Percentiles rank a stretch among this genome's conserved stretches.
These are phyloP conservation scores for Tychaedon coryphoeus DNA, from an alignment of 2,113 vertebrate species.

Conservation along the genomic window DNA sequence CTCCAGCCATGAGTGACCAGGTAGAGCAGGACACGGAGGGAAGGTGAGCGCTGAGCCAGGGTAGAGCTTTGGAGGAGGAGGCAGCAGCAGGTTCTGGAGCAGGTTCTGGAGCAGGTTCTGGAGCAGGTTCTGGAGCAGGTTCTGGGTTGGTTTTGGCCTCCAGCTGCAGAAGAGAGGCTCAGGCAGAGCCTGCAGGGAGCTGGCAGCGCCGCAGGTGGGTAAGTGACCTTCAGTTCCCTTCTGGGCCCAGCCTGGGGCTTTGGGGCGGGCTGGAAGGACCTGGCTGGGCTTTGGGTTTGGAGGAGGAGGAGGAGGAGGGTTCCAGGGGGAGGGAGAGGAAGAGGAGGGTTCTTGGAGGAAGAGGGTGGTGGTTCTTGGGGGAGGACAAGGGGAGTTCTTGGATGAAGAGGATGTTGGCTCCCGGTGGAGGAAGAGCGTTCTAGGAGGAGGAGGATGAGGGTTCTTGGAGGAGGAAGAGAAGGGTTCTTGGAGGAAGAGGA, in stretches of 20 bases:
- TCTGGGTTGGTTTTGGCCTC: background rate
- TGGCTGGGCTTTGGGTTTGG: background rate
- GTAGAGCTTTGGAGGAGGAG: background rate
- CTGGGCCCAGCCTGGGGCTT: fast-evolving
- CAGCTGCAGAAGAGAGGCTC: background rate
- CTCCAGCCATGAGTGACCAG: background rate
- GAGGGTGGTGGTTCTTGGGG: background rate
- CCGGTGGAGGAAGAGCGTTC: background rate
- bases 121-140: background rate
- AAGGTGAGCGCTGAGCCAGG: background rate
- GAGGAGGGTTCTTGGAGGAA: background rate
- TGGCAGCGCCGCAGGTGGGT: background rate
- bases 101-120: background rate
- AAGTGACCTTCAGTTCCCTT: background rate
- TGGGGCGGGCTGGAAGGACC: background rate
- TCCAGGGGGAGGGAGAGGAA: background rate
- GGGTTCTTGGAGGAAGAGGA: background rate
- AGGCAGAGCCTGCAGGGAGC: background rate
- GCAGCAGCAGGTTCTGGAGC: too few relatives aligned
- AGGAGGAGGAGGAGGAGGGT: background rate
- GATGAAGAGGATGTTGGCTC: background rate
- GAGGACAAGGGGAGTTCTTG: background rate
- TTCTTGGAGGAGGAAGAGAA: background rate
- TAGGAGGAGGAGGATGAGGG: background rate
- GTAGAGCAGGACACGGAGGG: background rate